phyloP scores from a whole-genome alignment of 2,888 invertebrate genomes.

The Trachelus stipa region DNA sequence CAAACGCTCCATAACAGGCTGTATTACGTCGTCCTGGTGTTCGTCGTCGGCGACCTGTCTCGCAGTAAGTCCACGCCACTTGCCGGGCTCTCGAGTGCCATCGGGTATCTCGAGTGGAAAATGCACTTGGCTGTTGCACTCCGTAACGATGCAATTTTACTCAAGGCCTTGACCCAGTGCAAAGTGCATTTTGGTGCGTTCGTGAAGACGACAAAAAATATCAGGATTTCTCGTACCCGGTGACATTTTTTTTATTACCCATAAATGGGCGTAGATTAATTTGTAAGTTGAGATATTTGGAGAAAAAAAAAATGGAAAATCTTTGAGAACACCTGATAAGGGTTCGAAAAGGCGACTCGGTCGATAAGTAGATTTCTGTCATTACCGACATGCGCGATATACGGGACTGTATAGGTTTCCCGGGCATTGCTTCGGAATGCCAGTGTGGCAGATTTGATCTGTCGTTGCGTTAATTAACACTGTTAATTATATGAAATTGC shows the following conservation, averaged over 20 bases:
- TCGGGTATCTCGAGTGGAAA: not conserved
- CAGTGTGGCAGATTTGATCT: not conserved
- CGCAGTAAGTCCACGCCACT: not conserved
- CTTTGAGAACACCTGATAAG: not conserved
- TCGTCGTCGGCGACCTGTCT: not conserved
- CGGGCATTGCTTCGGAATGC: not conserved
- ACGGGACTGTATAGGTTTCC: not conserved
- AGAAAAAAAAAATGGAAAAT: not conserved
- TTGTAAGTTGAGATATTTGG: not conserved
- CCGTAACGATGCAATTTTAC: not conserved
- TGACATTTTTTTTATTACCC: no score
- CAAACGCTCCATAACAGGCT: not conserved
- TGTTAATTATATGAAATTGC: not conserved
- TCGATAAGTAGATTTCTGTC: not conserved
- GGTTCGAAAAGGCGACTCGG: not conserved
- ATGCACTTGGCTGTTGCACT: not conserved
- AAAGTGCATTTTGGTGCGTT: not conserved
- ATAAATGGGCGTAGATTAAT: no score
- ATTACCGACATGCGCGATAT: not conserved
- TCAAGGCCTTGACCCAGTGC: not conserved
- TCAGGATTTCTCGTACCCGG: no score
- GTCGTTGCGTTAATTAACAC: not conserved
- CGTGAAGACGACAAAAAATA: no score
- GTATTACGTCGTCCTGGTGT: not conserved
- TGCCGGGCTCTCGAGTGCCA: not conserved